Evolutionary conservation across 1,140 invertebrate genomes (phyloP).

Genomic region (Stratiolaelaps scimitus): DNA sequence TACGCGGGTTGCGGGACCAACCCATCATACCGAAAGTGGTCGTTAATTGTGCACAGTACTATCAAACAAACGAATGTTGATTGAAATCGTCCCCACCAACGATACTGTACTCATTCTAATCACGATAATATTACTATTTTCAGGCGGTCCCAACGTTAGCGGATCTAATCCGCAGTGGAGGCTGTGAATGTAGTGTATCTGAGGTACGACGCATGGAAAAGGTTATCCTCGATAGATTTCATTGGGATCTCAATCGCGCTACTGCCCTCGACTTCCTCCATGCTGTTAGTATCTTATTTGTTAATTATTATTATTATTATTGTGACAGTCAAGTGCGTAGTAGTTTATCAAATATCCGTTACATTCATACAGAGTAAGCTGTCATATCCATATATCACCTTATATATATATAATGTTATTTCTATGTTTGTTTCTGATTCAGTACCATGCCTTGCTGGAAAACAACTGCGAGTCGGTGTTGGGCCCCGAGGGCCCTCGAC

Average conservation of each 20-base stretch:
- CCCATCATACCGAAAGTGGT: no score
- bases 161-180: conserved; percentile 2
- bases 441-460: conserved; percentile 26
- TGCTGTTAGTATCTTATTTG: conserved; percentile 10
- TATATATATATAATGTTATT: no score
- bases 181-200: conserved; percentile 18
- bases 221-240: conserved; percentile 9
- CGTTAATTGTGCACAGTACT: no score
- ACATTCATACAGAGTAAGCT: no score
- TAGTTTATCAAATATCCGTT: no score
- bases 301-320: no score
- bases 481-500: conserved; percentile 12
- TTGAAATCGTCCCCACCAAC: no score
- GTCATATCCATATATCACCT: neutral
- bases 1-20: no score
- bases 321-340: no score
- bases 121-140: neutral
- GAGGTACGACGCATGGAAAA: conserved; percentile 22
- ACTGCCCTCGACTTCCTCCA: conserved; percentile 18
- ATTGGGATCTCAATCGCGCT: conserved; percentile 14
- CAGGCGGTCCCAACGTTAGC: conserved; percentile 4
- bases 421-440: no score
- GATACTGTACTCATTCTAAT: no score
- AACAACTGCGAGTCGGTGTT: conserved; percentile 23
- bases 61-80: no score